Percentiles rank a stretch among this genome's conserved stretches.
Evolutionary conservation across 2,888 invertebrate species (phyloP).

Genomic region (Epistrophella euchroma): DNA sequence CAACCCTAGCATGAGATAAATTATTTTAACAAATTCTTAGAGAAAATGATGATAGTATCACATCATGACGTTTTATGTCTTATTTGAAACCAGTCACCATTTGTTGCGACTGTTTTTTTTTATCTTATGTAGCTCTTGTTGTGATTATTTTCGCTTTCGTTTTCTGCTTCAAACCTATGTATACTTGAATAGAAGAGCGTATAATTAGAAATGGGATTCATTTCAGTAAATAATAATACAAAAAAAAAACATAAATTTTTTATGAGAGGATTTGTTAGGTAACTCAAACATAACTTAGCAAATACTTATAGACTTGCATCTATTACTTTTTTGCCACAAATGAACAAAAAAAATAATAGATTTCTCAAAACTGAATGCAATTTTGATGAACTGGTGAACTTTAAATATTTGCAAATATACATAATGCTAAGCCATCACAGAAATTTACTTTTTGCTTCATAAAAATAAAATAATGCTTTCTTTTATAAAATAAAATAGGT

Average conservation of each 20-base stretch:
- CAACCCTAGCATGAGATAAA: conserved; percentile 12
- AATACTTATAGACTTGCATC: too few species aligned
- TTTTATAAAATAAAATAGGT: too few species aligned
- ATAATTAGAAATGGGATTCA: conserved; percentile 11
- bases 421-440: too few species aligned
- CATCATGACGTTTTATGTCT: background rate
- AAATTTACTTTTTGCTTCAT: too few species aligned
- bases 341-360: too few species aligned
- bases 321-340: too few species aligned
- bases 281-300: conserved; percentile 7
- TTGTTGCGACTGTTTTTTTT: conserved; percentile 1
- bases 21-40: background rate
- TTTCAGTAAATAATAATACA: background rate
- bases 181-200: background rate
- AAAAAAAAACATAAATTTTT: background rate
- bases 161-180: background rate
- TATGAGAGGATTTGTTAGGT: background rate
- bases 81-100: background rate
- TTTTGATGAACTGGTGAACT: too few species aligned
- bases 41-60: conserved; percentile 1
- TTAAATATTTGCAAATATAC: too few species aligned
- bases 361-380: too few species aligned
- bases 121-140: background rate
- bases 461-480: too few species aligned
- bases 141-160: conserved; percentile 4